Base-by-base conservation (phyloP, 2,888 invertebrate genomes). In the Aproaerema taeniolella region DNA sequence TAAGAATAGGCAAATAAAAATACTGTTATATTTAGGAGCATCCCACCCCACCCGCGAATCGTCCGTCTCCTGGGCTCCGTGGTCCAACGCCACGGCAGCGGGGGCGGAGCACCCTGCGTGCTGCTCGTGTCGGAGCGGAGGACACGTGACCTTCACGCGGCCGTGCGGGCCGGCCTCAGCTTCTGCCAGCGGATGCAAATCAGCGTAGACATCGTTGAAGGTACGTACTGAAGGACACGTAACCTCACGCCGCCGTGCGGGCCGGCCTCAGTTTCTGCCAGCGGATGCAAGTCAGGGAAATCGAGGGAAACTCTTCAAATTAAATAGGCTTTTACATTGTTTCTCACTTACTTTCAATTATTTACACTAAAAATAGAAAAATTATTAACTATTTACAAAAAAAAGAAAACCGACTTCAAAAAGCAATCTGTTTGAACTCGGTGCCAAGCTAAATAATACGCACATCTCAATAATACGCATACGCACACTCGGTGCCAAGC, bases 201-300 rank as follows among this genome's bases (percentile, higher is more conserved):
- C 38, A 91, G 94, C 1, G 89, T 92, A 32, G 95, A 96, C 62
- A 95, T 96, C 4, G 91, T 95, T 0, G 93, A 95, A 69, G 95
- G 85, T 81, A 15, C 95, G 74, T 93, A 90, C 67, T 81, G 94
- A 3, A 86, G 92, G 67, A 89, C 12, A 10, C 85, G 93, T 35
- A 96, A 96, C 79, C 85, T 96, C 93, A 95, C 75, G 90, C 92
- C 36, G 96, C 94, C 2, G 87, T 89, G 31, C 79, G 93, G 10
- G 81, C 89, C 8, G 93, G 93, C 0, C 87, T 96, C 1, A 61
- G 86, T 32, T 92, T 91, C 90, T 53, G 78, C 0, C 67, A 78
- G 14, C 71, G 94, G 45, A 88, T 94, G 64, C 87, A 92, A 62
- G 90, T 96, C 38, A 91, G 94, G 1, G 89, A 38, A n/a, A n/a